Base-by-base conservation (phyloP, 2,888 invertebrate species). In the Pachycephus smyrnensis region DNA sequence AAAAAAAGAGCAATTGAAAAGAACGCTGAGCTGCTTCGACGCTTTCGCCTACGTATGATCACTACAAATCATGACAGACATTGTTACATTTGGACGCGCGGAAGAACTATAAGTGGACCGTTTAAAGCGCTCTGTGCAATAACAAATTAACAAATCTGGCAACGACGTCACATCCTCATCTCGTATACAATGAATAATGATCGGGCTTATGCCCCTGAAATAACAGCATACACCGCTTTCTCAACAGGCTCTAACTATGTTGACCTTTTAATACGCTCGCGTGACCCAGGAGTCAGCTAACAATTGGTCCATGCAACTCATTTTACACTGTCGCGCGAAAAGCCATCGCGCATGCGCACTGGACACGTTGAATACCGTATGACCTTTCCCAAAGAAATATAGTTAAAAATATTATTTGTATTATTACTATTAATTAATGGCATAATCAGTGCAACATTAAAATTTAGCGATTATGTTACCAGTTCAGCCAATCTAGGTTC, bases 121-220 rank as follows among this genome's bases (percentile, higher is more conserved):
- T 83, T 55, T 55, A 55, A 55, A 55, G 23, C 55, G 23, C 55
- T 55, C 83, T 82, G 76, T 80, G 86, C 83, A 86, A 87, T 88
- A 84, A 86, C 86, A 84, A 88, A 89, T 88, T 89, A 86, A 84
- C 86, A 83, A 88, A 87, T 86, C 85, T 84, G 84, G 78, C 83
- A 76, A 80, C 68, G 82, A 85, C 88, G 89, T 89, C 88, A 89
- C 86, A 88, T 89, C 89, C 89, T 89, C 88, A 86, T 88, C 79
- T 37, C 79, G 76, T 55, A 23, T 75, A 69, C 74, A 55, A 75
- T 73, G 55, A 73, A 76, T 73, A 77, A 55, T 36, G 33, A 33
- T 68, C 30, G 30, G 31, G 12, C 76, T 76, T 77, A 75, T 77
- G 80, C 80, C 81, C 80, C 81, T 80, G 82, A 81, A 83, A 83